Percentiles rank a stretch among this genome's conserved stretches.
phyloP scores from a whole-genome alignment of 2,888 invertebrate genomes.

The Agrochola circellaris region DNA sequence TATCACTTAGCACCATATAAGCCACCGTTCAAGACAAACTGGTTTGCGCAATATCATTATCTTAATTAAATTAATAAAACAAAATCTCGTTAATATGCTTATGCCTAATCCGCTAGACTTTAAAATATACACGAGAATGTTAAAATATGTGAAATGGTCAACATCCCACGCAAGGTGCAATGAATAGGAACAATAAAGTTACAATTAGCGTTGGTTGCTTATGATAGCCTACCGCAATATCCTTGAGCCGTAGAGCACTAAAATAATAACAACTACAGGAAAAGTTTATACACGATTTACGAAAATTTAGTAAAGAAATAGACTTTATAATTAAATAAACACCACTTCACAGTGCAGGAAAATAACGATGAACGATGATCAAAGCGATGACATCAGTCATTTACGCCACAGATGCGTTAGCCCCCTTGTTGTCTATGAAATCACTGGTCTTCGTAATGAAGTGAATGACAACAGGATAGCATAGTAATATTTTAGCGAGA shows the following conservation, averaged over 20 bases:
- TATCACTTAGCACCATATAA: slow-evolving; percentile 44
- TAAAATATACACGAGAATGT: slow-evolving; percentile 41
- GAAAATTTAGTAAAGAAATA: slow-evolving; percentile 46
- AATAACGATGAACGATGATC: slow-evolving; percentile 62
- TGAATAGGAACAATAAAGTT: slow-evolving; percentile 75
- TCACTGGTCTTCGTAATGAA: slow-evolving; percentile 10
- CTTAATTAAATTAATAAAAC: slow-evolving; percentile 47
- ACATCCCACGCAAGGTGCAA: slow-evolving; percentile 87
- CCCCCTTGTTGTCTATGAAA: slow-evolving; percentile 53
- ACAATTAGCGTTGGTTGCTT: slow-evolving; percentile 70
- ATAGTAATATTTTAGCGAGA: not conserved
- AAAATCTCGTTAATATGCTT: slow-evolving; percentile 12
- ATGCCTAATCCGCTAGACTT: slow-evolving; percentile 13
- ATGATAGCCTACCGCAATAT: slow-evolving; percentile 76
- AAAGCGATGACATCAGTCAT: slow-evolving; percentile 81
- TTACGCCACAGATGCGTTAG: slow-evolving; percentile 61
- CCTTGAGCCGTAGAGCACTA: slow-evolving; percentile 71
- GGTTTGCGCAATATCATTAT: slow-evolving; percentile 43
- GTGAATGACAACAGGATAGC: slow-evolving; percentile 50
- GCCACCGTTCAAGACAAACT: slow-evolving; percentile 40
- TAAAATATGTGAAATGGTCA: slow-evolving; percentile 72
- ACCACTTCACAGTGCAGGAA: slow-evolving; percentile 59
- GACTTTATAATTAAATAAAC: slow-evolving; percentile 63
- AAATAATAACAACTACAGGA: slow-evolving; percentile 39
- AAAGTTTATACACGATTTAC: slow-evolving; percentile 48